A percentile compares a stretch with the other conserved stretches of the same genome.
phyloP scores from a whole-genome alignment of 1,140 invertebrate genomes.

The Ceratina calcarata region DNA sequence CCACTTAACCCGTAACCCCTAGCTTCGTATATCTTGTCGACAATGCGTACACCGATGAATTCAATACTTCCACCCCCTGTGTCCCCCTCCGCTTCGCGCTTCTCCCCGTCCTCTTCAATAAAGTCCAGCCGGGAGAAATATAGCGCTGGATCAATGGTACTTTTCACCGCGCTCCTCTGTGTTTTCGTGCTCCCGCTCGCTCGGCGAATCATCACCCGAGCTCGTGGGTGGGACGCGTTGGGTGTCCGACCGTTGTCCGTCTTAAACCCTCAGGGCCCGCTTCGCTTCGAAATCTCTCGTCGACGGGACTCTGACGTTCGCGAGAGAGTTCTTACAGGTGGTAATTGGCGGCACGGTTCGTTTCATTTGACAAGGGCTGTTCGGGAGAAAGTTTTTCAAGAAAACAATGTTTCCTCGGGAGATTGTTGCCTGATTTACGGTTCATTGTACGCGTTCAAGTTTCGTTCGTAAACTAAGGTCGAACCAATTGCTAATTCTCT shows the following conservation, averaged over 20 bases:
- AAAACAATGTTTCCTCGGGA: neutral
- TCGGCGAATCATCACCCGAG: neutral
- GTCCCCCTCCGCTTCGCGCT: slow-evolving; percentile 5
- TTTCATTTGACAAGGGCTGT: neutral
- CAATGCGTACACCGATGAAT: slow-evolving; percentile 68
- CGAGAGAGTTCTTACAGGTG: neutral
- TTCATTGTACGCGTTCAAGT: neutral
- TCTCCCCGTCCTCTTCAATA: slow-evolving; percentile 65
- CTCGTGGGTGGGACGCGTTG: slow-evolving; percentile 53
- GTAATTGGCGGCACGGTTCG: neutral
- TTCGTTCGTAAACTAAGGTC: neutral
- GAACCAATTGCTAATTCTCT: too few relatives aligned
- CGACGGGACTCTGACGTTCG: slow-evolving; percentile 2
- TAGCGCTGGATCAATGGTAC: slow-evolving; percentile 55
- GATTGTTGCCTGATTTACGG: neutral
- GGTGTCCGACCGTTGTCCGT: slow-evolving; percentile 18
- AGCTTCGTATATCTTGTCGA: slow-evolving; percentile 72
- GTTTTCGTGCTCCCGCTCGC: neutral
- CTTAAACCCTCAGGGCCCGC: neutral
- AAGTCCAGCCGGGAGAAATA: slow-evolving; percentile 62
- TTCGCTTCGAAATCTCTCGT: neutral
- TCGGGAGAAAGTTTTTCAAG: neutral
- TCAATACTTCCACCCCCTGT: slow-evolving; percentile 57
- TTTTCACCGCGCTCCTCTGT: slow-evolving; percentile 37
- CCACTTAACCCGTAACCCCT: slow-evolving; percentile 74